Base-by-base conservation (phyloP, 2,888 invertebrate genomes). In the Tupiocoris notatus region DNA sequence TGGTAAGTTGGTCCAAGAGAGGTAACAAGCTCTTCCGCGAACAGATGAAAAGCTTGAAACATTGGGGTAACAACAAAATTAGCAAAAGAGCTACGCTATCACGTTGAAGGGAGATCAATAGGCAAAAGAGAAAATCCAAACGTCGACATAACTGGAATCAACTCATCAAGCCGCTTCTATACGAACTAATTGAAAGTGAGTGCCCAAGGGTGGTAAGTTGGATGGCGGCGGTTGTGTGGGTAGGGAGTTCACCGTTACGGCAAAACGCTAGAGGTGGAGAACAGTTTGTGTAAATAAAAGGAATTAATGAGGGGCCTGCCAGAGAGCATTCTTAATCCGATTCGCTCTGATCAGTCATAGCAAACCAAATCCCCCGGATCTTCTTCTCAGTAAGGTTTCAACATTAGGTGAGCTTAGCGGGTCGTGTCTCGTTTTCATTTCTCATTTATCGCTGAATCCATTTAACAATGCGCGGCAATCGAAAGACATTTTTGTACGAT, bases 221-320 rank as follows among this genome's bases (percentile, higher is more conserved):
- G 39, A 39, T 12, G 39, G 39, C 12, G 39, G 39, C 12, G 39
- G 39, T 39, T 39, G 39, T 3, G 12, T 12, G 39, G 39, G 39
- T 39, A 3, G 39, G 39, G 39, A 12, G 39, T 39, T 39, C 6
- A n/a, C n/a, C n/a, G n/a, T n/a, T n/a, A 12, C 6, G 39, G 39
- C 12, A 39, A 12, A 39, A 12, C 3, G 39, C 39, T 39, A 3
- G 39, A 39, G 12, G 12, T 12, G 3, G 39, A 39, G 39, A 39
- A 3, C 73, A 73, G 73, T 73, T 73, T 39, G 73, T 24, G 73
- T 21, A 73, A 73, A 73, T 73, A 73, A 61, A 22, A 2, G 73
- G 73, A 62, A 73, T 63, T 73, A 73, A 73, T 73, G 56, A 73
- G 54, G 63, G 54, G 73, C 39, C 39, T 63, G 62, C 62, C 73